These are phyloP conservation scores for Palaemon carinicauda DNA, from an alignment of 1,140 invertebrate species.

Conservation along the genomic window DNA sequence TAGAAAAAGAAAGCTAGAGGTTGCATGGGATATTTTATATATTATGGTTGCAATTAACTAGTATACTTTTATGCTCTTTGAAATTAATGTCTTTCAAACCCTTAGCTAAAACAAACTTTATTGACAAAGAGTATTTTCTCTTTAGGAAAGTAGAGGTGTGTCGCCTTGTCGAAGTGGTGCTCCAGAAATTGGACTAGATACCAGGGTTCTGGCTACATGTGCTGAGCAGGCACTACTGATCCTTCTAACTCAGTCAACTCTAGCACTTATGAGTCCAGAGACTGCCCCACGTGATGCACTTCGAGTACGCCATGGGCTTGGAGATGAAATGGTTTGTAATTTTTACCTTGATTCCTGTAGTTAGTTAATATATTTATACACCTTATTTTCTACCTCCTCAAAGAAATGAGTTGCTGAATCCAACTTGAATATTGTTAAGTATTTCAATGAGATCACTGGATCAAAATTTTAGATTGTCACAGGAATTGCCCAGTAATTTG, in stretches of 20 bases:
- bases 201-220: conserved; percentile 13
- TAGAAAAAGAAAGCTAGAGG: no score
- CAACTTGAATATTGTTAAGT: no score
- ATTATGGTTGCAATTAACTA: no score
- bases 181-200: conserved; percentile 14
- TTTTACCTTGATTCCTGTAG: no score
- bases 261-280: conserved; percentile 41
- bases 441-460: no score
- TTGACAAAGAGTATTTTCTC: neutral
- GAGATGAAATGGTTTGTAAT: conserved; percentile 38
- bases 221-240: conserved; percentile 35
- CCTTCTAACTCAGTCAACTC: conserved; percentile 21
- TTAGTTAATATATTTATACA: no score
- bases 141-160: conserved; percentile 38
- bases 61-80: neutral
- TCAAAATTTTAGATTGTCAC: no score
- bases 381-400: no score
- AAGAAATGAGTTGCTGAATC: no score
- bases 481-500: no score
- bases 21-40: no score
- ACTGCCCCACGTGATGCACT: conserved; percentile 26
- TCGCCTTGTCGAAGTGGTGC: conserved; percentile 35
- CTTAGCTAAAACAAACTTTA: neutral
- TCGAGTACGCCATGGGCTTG: conserved; percentile 24
- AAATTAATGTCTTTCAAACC: no score